These are phyloP conservation scores for Aptenodytes patagonicus DNA, from an alignment of 2,113 vertebrate species.

Conservation along the genomic window DNA sequence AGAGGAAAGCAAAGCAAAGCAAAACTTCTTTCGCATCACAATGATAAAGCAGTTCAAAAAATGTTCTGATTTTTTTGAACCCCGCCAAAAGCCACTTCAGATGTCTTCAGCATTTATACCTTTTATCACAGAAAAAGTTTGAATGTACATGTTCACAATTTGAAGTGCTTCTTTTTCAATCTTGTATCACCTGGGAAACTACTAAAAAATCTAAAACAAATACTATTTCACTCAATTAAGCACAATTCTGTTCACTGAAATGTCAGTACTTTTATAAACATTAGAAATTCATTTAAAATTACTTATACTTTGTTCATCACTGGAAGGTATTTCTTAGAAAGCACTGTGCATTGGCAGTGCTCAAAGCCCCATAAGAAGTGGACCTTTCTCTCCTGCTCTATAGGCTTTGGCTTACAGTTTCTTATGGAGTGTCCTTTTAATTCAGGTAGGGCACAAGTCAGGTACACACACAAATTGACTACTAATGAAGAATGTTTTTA, in stretches of 20 bases:
- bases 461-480: neutral
- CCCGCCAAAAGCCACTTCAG: neutral
- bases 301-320: conserved; percentile 16
- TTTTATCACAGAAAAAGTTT: conserved; percentile 6
- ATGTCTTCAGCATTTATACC: conserved; percentile 1
- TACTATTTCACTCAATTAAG: neutral
- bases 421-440: neutral
- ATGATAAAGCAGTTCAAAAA: conserved; percentile 23
- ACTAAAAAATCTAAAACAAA: conserved; percentile 40
- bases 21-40: conserved; percentile 9
- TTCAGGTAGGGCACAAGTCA: neutral
- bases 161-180: conserved; percentile 6
- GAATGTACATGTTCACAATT: conserved; percentile 12
- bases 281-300: conserved; percentile 22
- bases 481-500: neutral
- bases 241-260: conserved; percentile 13
- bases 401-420: neutral
- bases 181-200: conserved; percentile 20
- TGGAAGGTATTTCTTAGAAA: neutral
- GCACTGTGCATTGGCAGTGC: fast-evolving
- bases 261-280: neutral
- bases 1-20: conserved; percentile 5
- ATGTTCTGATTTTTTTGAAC: neutral
- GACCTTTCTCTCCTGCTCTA: neutral
- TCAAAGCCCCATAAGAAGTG: neutral